A percentile compares a stretch with the other conserved stretches of the same genome.
These are phyloP conservation scores for Drosophila truncata DNA, from an alignment of 1,140 invertebrate species.

Conservation along the genomic window DNA sequence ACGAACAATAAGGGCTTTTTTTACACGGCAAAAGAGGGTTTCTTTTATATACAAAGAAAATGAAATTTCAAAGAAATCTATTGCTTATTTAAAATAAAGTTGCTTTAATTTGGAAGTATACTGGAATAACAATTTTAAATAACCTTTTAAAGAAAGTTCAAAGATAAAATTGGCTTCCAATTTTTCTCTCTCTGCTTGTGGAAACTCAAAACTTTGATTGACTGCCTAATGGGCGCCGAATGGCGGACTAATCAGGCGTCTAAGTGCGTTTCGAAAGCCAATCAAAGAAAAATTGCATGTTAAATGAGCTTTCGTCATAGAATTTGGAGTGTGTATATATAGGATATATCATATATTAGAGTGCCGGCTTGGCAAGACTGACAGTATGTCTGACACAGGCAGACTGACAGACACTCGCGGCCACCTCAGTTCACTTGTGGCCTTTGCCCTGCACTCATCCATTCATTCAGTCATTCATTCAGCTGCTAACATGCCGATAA, in stretches of 20 bases:
- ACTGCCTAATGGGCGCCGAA: constrained; percentile 24
- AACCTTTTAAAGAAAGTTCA: too few relatives aligned
- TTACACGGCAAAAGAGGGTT: constrained; percentile 13
- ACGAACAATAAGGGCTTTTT: constrained; percentile 12
- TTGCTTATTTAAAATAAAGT: not conserved
- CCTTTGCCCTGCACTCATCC: constrained; percentile 21
- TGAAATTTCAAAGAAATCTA: not conserved
- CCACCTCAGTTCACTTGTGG: constrained; percentile 32
- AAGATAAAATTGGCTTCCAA: too few relatives aligned
- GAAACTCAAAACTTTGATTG: constrained; percentile 22
- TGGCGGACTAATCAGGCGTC: constrained; percentile 33
- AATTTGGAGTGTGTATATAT: constrained; percentile 33
- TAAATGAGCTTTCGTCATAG: constrained; percentile 46
- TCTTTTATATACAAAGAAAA: not conserved
- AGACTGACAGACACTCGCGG: constrained; percentile 19
- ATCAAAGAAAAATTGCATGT: constrained; percentile 52
- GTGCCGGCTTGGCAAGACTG: constrained; percentile 11
- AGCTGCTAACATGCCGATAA: constrained; percentile 42
- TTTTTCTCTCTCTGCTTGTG: not conserved
- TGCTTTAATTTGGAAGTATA: too few relatives aligned
- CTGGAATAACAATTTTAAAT: too few relatives aligned
- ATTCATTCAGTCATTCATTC: constrained; percentile 29
- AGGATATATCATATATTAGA: constrained; percentile 19
- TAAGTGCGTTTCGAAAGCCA: constrained; percentile 44
- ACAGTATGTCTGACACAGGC: not conserved